phyloP scores from a whole-genome alignment of 2,888 invertebrate species.

The Ophraella communa region DNA sequence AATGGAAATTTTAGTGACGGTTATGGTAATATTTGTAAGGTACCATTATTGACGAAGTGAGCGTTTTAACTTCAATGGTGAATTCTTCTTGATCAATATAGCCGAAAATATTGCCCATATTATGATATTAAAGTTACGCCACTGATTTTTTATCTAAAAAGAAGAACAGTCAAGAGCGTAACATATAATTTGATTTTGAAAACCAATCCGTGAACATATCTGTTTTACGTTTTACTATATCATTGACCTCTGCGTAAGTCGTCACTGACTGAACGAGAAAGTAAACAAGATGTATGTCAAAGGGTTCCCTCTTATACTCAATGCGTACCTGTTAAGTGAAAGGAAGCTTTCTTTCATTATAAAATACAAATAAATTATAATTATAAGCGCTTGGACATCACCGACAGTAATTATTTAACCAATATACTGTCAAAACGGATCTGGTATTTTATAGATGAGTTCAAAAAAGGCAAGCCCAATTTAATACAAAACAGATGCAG shows the following conservation, averaged over 20 bases:
- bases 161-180: neutral
- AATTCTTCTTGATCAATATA: neutral
- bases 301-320: neutral
- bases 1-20: too few species aligned
- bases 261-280: slow-evolving; percentile 2
- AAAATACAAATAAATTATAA: neutral
- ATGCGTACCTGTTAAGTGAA: neutral
- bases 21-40: too few species aligned
- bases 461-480: too few species aligned
- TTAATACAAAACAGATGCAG: too few species aligned
- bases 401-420: neutral
- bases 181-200: neutral
- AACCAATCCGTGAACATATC: neutral
- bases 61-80: too few species aligned
- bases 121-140: neutral
- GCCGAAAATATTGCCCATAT: neutral
- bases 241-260: neutral
- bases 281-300: slow-evolving; percentile 2
- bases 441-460: too few species aligned
- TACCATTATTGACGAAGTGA: too few species aligned
- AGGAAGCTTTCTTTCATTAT: neutral
- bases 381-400: neutral
- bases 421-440: neutral
- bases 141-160: neutral
- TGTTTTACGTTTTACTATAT: neutral